These are phyloP conservation scores for Sylvietta virens DNA, from an alignment of 2,113 vertebrate species.

Conservation along the genomic window DNA sequence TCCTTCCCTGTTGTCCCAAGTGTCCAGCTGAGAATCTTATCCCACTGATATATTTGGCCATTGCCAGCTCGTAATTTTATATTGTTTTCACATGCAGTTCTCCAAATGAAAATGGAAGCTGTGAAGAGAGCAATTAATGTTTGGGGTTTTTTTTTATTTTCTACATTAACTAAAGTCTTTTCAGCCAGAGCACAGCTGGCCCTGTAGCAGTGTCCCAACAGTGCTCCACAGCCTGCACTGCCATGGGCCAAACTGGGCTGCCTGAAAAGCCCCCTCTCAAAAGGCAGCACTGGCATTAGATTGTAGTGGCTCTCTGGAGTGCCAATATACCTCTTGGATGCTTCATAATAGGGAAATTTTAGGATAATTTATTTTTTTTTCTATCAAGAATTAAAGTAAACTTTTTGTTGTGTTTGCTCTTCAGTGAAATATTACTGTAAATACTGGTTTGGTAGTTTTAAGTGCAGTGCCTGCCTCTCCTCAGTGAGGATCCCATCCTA, in stretches of 20 bases:
- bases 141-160: neutral
- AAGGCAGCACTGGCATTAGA: neutral
- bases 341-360: neutral
- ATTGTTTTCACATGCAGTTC: neutral
- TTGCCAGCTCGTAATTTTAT: neutral
- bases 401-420: neutral
- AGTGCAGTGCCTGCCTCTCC: neutral
- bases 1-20: neutral
- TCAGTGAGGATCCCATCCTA: neutral
- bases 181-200: conserved; percentile 22
- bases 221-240: neutral
- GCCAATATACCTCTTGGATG: neutral
- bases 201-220: neutral
- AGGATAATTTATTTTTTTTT: neutral
- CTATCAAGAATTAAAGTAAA: neutral
- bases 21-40: neutral
- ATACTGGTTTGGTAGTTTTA: neutral
- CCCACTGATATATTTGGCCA: neutral
- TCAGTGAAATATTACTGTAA: neutral
- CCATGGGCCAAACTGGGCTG: neutral
- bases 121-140: neutral
- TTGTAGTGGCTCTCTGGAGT: neutral
- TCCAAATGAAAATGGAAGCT: neutral
- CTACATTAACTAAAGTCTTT: neutral
- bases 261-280: neutral